These are phyloP conservation scores for Pseudopipra pipra DNA, from an alignment of 2,113 vertebrate species.

Conservation along the genomic window DNA sequence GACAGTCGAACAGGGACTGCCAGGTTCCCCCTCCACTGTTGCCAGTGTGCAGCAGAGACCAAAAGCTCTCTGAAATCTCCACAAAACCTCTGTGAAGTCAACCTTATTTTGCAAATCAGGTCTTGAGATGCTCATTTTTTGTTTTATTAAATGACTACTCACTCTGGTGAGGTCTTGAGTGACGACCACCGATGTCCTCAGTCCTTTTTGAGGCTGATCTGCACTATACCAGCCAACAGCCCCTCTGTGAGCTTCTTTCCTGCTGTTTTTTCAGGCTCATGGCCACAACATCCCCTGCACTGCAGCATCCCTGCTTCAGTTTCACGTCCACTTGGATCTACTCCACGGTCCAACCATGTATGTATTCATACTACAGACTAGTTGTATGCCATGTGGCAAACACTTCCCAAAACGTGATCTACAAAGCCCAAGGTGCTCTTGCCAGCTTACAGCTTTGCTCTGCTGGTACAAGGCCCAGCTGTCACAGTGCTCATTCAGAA, in stretches of 20 bases:
- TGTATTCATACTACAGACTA: rapidly evolving
- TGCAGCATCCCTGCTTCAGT: not conserved
- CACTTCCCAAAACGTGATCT: not conserved
- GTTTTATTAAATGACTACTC: not conserved
- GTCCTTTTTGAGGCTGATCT: not conserved
- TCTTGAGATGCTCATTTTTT: not conserved
- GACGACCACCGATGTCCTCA: not conserved
- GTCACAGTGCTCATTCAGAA: not conserved
- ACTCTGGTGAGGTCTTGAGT: rapidly evolving
- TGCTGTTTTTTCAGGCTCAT: not conserved
- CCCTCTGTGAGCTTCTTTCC: not conserved
- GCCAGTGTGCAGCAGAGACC: not conserved
- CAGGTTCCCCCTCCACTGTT: not conserved
- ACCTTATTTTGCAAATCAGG: not conserved
- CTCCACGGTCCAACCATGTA: not conserved
- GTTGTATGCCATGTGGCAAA: not conserved
- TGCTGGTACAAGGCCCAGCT: not conserved
- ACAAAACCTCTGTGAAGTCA: not conserved
- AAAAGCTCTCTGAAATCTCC: not conserved
- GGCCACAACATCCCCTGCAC: not conserved
- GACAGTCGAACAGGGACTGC: not conserved
- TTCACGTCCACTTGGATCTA: not conserved
- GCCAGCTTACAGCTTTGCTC: not conserved
- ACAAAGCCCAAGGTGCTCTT: not conserved
- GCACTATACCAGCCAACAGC: not conserved